These are phyloP conservation scores for Prolemur simus DNA, from an alignment of 2,113 vertebrate genomes.

Conservation along the genomic window DNA sequence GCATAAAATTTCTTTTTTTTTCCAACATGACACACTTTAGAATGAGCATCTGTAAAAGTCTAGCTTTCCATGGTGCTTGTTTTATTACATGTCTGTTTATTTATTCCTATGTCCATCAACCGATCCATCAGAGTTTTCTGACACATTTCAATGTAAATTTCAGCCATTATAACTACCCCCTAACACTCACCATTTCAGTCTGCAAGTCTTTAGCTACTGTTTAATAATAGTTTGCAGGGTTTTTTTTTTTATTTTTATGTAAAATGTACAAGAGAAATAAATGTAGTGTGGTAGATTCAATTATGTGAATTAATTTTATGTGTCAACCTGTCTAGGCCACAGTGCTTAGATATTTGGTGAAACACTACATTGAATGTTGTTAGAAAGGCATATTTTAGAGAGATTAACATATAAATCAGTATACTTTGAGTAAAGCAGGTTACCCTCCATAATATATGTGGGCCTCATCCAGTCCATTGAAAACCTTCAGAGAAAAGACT, in stretches of 20 bases:
- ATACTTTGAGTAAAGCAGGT: not conserved
- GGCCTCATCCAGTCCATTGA: not conserved
- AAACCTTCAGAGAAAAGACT: not conserved
- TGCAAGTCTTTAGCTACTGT: not conserved
- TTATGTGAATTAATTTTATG: not conserved
- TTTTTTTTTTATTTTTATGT: not conserved
- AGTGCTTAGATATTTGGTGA: not conserved
- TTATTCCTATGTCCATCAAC: not conserved
- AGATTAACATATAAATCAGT: not conserved
- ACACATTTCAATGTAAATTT: not conserved
- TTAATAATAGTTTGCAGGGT: not conserved
- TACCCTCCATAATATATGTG: not conserved
- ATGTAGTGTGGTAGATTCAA: not conserved
- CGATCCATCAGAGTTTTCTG: not conserved
- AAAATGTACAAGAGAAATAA: not conserved
- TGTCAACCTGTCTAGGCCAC: not conserved
- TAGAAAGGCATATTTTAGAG: not conserved
- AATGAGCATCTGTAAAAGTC: not conserved
- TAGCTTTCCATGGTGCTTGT: not conserved
- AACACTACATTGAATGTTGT: not conserved
- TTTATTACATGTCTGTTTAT: not conserved
- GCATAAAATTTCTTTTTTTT: not conserved
- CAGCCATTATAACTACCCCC: not conserved
- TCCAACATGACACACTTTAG: not conserved
- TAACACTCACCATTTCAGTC: not conserved